phyloP scores from a whole-genome alignment of 2,797 vertebrate genomes.

The Alectoris magna region DNA sequence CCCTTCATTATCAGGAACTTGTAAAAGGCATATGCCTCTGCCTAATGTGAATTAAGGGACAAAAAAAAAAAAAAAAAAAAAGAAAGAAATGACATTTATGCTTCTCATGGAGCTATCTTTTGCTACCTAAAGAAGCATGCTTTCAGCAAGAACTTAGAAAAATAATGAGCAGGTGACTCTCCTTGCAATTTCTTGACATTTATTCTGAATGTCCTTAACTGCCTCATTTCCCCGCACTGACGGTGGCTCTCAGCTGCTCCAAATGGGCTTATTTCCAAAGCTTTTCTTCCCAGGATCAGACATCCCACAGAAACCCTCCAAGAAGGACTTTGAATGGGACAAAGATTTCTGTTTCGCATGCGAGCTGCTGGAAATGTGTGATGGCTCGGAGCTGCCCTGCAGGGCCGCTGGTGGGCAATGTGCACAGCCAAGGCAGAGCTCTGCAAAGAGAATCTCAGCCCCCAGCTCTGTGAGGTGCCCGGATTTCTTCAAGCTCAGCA shows the following conservation, averaged over 20 bases:
- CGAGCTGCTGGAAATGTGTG: not conserved
- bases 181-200: conserved; percentile 49
- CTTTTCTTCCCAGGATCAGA: not conserved
- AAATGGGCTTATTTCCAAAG: not conserved
- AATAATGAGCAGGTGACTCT: conserved; percentile 55
- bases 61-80: not conserved
- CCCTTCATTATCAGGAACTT: conserved; percentile 25
- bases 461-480: not conserved
- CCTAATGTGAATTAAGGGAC: conserved; percentile 4
- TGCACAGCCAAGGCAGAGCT: not conserved
- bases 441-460: not conserved
- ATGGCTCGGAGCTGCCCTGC: not conserved
- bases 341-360: not conserved
- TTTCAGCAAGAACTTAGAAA: conserved; percentile 37
- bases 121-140: conserved; percentile 1
- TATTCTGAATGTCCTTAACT: conserved; percentile 25
- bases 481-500: not conserved
- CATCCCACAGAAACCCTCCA: not conserved
- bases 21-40: conserved; percentile 2
- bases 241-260: not conserved
- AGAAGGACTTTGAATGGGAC: not conserved
- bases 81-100: conserved; percentile 3
- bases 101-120: not conserved
- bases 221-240: not conserved
- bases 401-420: not conserved